A percentile compares a stretch with the other conserved stretches of the same genome.
Evolutionary conservation across 2,888 invertebrate genomes (phyloP).

Genomic region (Scaptomyza cyrtandrae): DNA sequence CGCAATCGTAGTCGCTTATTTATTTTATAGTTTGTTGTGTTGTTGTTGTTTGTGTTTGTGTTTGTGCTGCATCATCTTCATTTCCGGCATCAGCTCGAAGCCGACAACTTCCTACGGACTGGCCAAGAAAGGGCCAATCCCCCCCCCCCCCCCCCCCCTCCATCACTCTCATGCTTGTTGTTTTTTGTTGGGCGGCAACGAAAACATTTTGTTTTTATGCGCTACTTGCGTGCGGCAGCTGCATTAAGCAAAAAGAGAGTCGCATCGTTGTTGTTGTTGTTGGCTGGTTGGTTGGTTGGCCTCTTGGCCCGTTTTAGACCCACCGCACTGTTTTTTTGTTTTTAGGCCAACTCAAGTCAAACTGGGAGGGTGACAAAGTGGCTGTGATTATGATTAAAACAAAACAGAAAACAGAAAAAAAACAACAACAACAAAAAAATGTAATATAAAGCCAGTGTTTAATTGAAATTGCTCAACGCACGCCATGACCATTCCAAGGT

Average conservation of each 20-base stretch:
- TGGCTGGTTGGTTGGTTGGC: too few species aligned
- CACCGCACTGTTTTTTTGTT: slow-evolving; percentile 28
- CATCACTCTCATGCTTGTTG: background rate
- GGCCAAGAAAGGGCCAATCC: slow-evolving; percentile 10
- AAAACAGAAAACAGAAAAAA: background rate
- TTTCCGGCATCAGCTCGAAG: slow-evolving; percentile 74
- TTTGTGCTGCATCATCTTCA: slow-evolving; percentile 81
- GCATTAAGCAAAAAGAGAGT: slow-evolving; percentile 57
- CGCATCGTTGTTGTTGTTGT: slow-evolving; percentile 7
- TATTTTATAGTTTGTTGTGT: slow-evolving; percentile 59
- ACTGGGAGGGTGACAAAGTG: slow-evolving; percentile 78
- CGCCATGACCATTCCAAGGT: slow-evolving; percentile 78
- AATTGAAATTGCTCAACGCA: slow-evolving; percentile 78
- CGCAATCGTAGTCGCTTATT: slow-evolving; percentile 37
- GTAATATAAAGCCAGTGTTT: slow-evolving; percentile 51
- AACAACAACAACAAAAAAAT: background rate
- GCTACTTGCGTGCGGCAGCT: slow-evolving; percentile 76
- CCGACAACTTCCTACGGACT: slow-evolving; percentile 62
- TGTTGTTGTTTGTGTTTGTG: slow-evolving; percentile 18
- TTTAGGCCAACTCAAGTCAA: slow-evolving; percentile 32
- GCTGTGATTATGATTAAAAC: slow-evolving; percentile 69
- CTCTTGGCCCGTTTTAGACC: slow-evolving; percentile 41
- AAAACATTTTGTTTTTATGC: slow-evolving; percentile 76
- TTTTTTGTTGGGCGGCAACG: slow-evolving; percentile 19
- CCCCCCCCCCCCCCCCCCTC: background rate